Conservation (phyloP, 2,888 invertebrate genomes). For the Meandrusa payeni region DNA sequence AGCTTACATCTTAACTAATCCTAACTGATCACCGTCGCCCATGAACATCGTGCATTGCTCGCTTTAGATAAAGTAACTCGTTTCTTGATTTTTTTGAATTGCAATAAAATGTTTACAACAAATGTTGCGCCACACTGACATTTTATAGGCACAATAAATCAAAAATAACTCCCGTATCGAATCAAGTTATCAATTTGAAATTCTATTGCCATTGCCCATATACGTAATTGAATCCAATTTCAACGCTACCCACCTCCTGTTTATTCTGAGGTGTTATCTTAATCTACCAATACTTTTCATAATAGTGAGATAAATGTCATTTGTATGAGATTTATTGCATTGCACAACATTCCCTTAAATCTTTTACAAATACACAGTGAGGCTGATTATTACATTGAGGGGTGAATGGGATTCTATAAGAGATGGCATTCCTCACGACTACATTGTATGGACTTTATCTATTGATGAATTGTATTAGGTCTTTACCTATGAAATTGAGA, state of each 20-base stretch:
- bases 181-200: too few relatives aligned
- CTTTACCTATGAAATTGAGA: too few relatives aligned
- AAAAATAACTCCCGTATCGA: too few relatives aligned
- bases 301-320: conserved; percentile 43
- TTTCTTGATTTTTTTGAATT: too few relatives aligned
- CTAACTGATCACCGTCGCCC: too few relatives aligned
- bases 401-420: conserved; percentile 45
- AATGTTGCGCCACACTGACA: too few relatives aligned
- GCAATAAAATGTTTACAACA: too few relatives aligned
- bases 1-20: too few relatives aligned
- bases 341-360: conserved; percentile 42
- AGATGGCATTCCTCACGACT: conserved; percentile 41
- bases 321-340: conserved; percentile 43
- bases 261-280: conserved; percentile 37
- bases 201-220: conserved; percentile 7
- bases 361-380: conserved; percentile 36
- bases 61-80: too few relatives aligned
- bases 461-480: conserved; percentile 39
- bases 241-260: conserved; percentile 31
- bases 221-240: conserved; percentile 19
- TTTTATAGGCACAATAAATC: too few relatives aligned
- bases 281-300: conserved; percentile 55
- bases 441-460: conserved; percentile 32
- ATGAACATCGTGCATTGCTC: too few relatives aligned
- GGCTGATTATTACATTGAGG: conserved; percentile 41